Evolutionary conservation across 2,888 invertebrate species (phyloP), one percentile per base, ranked within the genome.

Genomic region (Byasa hedistus): DNA sequence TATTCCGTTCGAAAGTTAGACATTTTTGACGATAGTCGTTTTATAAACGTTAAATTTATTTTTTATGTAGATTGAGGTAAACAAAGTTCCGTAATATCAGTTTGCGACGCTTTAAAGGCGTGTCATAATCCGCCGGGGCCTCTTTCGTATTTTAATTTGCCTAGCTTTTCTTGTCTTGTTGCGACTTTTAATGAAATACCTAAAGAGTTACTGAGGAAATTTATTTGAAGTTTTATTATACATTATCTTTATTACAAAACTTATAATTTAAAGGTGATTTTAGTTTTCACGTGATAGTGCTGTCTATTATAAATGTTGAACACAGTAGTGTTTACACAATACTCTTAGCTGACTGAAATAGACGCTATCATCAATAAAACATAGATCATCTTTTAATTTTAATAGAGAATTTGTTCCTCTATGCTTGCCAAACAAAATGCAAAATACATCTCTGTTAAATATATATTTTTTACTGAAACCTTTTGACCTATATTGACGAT

Each of bases 51-150:
- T 57, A 54, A 8, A 57, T 61, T 90, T 89, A 89, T 48, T 59
- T 90, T 90, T 90, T 90, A 91, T 89, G 91, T 87, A 90, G 87
- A 90, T 90, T 89, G 85, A 83, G 83, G 81, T 83, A 89, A 89
- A 88, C 86, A 89, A 91, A 89, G 87, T 89, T 90, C 87, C 80
- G 87, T 85, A 89, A 91, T 89, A 90, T 89, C 88, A 87, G 87
- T 83, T 81, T 81, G 80, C 76, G 83, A 80, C 80, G 79, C 78
- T 78, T 78, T 80, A 80, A 79, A 72, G 70, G 75, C 81, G 75
- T 80, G 79, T 76, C 77, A 74, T 76, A 76, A 75, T 80, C 85
- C 83, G 72, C 69, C 48, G 85, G 81, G 87, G 84, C 76, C 74
- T 70, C 73, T 75, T 73, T 75, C 79, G 81, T 84, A 84, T 62